Evolutionary conservation across 2,888 invertebrate species (phyloP).

Genomic region (Lypha dubia): DNA sequence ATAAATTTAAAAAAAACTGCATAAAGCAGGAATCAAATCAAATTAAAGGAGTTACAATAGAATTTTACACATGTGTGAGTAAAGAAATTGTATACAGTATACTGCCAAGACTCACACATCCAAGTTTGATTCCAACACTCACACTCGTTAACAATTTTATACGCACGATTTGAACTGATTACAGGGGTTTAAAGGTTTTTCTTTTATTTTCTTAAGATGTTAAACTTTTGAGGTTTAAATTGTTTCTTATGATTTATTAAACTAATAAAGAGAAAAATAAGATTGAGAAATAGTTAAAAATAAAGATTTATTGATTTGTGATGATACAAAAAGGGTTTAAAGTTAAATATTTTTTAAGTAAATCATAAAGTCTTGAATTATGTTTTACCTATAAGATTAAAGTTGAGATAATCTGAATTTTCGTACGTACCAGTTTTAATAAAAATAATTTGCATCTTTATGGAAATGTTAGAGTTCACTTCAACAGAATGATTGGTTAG

Average conservation of each 20-base stretch:
- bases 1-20: constrained; percentile 25
- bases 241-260: constrained; percentile 66
- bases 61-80: constrained; percentile 54
- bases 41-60: constrained; percentile 59
- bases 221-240: constrained; percentile 61
- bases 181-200: constrained; percentile 48
- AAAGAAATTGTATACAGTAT: not conserved
- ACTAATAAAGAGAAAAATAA: constrained; percentile 56
- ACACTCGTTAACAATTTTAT: not conserved
- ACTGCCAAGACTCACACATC: not conserved
- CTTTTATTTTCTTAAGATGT: not conserved
- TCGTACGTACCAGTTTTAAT: too few species aligned
- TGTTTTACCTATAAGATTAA: not conserved
- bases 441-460: too few species aligned
- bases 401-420: too few species aligned
- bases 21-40: constrained; percentile 45
- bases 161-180: constrained; percentile 64
- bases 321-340: not conserved
- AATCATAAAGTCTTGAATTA: not conserved
- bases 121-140: constrained; percentile 3
- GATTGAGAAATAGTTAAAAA: not conserved
- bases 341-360: not conserved
- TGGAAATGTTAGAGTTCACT: too few species aligned
- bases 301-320: constrained; percentile 41
- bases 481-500: too few species aligned